Evolutionary conservation across 2,888 invertebrate genomes (phyloP).

Genomic region (Uropetala carovei): DNA sequence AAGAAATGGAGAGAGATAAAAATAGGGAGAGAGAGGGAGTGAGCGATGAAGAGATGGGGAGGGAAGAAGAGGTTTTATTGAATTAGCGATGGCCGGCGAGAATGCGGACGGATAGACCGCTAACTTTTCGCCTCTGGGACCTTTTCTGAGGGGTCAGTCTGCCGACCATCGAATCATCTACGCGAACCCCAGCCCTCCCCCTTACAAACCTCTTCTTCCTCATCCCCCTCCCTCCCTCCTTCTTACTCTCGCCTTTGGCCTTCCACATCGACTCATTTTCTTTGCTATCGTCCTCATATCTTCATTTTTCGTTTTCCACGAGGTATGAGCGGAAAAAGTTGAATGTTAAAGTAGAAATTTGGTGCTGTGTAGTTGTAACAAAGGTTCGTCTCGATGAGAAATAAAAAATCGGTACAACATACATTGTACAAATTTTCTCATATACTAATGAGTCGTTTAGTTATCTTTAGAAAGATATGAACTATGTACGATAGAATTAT

Average conservation of each 20-base stretch:
- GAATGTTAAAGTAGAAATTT: not conserved
- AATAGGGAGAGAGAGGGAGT: not conserved
- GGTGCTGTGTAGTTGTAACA: not conserved
- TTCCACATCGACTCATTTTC: no score
- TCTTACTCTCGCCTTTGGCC: no score
- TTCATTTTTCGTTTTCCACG: not conserved
- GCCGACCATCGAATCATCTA: not conserved
- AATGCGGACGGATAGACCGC: conserved; percentile 32
- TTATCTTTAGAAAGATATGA: no score
- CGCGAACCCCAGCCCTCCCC: not conserved
- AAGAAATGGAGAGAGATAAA: not conserved
- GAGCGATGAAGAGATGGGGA: not conserved
- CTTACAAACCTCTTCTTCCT: not conserved
- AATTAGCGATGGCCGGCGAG: not conserved
- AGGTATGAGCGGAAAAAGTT: not conserved
- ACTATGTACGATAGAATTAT: no score
- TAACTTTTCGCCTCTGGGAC: conserved; percentile 31
- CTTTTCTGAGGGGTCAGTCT: conserved; percentile 27
- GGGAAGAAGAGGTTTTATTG: not conserved
- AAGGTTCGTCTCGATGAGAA: not conserved
- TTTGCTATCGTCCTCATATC: no score
- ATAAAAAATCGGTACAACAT: not conserved
- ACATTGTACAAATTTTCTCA: no score
- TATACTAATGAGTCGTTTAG: no score
- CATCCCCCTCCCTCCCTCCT: not conserved